Percentiles rank a stretch among this genome's conserved stretches.
These are phyloP conservation scores for Mareca penelope DNA, from an alignment of 2,797 vertebrate species.

Conservation along the genomic window DNA sequence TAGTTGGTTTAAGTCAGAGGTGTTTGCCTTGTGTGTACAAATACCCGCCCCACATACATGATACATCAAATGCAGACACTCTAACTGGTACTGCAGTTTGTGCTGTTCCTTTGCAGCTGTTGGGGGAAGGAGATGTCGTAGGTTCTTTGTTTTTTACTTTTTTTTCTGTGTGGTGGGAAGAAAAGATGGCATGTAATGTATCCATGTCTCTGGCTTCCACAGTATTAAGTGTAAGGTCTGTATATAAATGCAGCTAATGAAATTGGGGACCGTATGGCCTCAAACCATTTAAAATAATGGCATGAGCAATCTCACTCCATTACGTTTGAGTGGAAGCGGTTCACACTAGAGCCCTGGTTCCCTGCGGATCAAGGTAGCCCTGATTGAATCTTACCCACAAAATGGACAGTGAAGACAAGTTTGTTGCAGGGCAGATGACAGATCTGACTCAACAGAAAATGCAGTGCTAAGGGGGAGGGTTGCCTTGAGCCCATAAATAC, in stretches of 20 bases:
- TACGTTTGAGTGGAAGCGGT: slow-evolving; percentile 63
- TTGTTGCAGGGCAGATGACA: slow-evolving; percentile 23
- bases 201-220: neutral
- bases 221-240: slow-evolving; percentile 21
- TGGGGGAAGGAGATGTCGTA: rapidly evolving
- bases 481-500: neutral
- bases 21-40: neutral
- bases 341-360: slow-evolving; percentile 44
- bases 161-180: neutral
- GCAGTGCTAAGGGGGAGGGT: neutral
- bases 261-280: slow-evolving; percentile 61
- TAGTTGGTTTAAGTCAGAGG: neutral
- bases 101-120: neutral
- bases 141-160: neutral
- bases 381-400: slow-evolving; percentile 60
- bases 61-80: neutral
- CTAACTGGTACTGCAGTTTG: neutral
- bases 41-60: neutral
- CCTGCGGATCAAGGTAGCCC: slow-evolving; percentile 33
- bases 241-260: slow-evolving; percentile 74
- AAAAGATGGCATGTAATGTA: neutral
- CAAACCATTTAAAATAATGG: slow-evolving; percentile 72
- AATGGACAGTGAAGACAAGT: slow-evolving; percentile 44
- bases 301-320: slow-evolving; percentile 67
- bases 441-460: slow-evolving; percentile 44